Conservation (phyloP, 2,797 vertebrate species). For the Falco biarmicus region DNA sequence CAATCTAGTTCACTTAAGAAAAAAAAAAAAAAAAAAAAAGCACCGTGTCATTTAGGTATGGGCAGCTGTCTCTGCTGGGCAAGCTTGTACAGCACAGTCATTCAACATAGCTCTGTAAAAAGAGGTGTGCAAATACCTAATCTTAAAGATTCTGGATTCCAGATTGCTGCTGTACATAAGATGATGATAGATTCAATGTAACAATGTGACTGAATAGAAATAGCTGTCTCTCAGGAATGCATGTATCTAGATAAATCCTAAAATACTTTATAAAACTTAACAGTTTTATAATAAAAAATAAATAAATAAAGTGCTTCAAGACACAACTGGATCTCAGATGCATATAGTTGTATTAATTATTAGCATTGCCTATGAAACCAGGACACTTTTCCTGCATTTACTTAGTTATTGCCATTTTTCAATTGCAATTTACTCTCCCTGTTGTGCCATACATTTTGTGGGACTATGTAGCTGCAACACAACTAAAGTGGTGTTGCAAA, state of each 20-base stretch:
- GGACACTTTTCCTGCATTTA: background rate
- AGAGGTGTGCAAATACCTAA: background rate
- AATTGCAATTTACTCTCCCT: background rate
- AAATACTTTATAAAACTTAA: background rate
- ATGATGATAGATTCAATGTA: background rate
- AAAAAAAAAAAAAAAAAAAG: background rate
- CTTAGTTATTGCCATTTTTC: background rate
- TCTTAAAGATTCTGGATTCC: background rate
- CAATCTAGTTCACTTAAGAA: background rate
- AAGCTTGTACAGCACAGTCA: background rate
- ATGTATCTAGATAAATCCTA: background rate
- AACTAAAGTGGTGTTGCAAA: background rate
- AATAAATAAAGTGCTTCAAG: background rate
- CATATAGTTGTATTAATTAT: background rate
- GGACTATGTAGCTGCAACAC: background rate
- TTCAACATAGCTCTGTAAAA: background rate
- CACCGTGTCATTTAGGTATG: background rate
- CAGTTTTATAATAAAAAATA: background rate
- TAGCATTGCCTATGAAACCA: background rate
- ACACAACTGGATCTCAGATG: background rate
- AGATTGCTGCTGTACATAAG: background rate
- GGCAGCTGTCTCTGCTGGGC: background rate
- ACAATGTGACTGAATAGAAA: background rate
- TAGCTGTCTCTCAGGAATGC: background rate
- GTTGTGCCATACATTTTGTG: background rate